Percentiles rank a stretch among this genome's conserved stretches.
These are phyloP conservation scores for Drosophila colorata DNA, from an alignment of 2,888 invertebrate species.

Conservation along the genomic window DNA sequence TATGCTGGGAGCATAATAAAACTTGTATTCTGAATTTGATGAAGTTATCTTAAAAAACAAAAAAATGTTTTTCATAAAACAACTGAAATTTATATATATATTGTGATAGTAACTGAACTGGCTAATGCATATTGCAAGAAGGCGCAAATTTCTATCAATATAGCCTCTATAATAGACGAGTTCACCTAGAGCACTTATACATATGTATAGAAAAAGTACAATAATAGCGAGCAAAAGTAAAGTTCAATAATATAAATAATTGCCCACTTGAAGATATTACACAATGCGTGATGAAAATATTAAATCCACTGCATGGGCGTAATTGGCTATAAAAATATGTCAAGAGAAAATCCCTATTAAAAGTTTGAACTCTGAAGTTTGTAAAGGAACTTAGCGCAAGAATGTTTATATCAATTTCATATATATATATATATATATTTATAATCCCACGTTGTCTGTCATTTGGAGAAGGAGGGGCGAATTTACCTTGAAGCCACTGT, in stretches of 20 bases:
- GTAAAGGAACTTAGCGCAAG: not conserved
- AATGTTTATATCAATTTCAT: constrained; percentile 1
- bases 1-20: not conserved
- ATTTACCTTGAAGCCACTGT: constrained; percentile 85
- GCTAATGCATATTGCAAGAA: too few species aligned
- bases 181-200: not conserved
- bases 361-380: constrained; percentile 10
- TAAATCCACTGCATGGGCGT: too few species aligned
- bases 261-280: too few species aligned
- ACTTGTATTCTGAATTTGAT: not conserved
- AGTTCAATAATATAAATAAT: not conserved
- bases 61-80: too few species aligned
- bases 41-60: not conserved
- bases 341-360: not conserved
- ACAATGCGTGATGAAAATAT: too few species aligned
- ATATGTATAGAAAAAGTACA: not conserved
- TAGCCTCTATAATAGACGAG: not conserved
- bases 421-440: not conserved
- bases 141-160: not conserved
- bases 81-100: too few species aligned
- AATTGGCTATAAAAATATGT: not conserved
- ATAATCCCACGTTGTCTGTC: constrained; percentile 5
- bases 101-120: too few species aligned
- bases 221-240: too few species aligned
- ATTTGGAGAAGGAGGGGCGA: not conserved